These are phyloP conservation scores for Centrocercus urophasianus DNA, from an alignment of 2,113 vertebrate species.

Conservation along the genomic window DNA sequence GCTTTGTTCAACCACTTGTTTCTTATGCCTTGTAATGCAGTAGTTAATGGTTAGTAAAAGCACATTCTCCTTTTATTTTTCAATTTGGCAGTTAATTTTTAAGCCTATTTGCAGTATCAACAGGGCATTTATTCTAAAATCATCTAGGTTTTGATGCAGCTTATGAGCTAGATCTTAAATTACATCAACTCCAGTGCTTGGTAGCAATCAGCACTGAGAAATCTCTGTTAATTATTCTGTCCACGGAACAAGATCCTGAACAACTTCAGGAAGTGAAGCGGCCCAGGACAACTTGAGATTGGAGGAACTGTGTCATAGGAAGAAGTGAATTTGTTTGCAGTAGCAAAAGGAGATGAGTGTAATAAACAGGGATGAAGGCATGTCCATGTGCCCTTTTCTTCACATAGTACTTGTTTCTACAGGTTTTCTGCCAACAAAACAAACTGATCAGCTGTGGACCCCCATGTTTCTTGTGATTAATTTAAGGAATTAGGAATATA, in stretches of 20 bases:
- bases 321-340: slow-evolving; percentile 18
- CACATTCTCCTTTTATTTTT: neutral
- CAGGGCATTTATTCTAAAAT: neutral
- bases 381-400: neutral
- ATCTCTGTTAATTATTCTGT: slow-evolving; percentile 29
- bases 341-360: slow-evolving; percentile 43
- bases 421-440: neutral
- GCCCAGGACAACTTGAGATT: neutral
- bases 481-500: neutral
- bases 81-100: slow-evolving; percentile 36
- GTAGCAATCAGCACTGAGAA: neutral
- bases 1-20: neutral
- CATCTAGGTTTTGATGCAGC: neutral
- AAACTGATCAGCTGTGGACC: neutral
- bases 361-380: slow-evolving; percentile 32
- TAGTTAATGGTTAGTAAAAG: slow-evolving; percentile 24
- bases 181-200: neutral
- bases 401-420: neutral
- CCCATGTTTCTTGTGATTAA: neutral
- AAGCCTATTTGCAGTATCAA: neutral
- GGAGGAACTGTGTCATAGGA: slow-evolving; percentile 18
- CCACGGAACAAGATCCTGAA: slow-evolving; percentile 48
- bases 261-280: neutral
- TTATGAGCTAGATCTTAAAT: neutral
- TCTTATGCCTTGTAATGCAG: neutral